A percentile compares a stretch with the other conserved stretches of the same genome.
Conservation (phyloP, 1,140 invertebrate species). For the Drosophila kohkoa region DNA sequence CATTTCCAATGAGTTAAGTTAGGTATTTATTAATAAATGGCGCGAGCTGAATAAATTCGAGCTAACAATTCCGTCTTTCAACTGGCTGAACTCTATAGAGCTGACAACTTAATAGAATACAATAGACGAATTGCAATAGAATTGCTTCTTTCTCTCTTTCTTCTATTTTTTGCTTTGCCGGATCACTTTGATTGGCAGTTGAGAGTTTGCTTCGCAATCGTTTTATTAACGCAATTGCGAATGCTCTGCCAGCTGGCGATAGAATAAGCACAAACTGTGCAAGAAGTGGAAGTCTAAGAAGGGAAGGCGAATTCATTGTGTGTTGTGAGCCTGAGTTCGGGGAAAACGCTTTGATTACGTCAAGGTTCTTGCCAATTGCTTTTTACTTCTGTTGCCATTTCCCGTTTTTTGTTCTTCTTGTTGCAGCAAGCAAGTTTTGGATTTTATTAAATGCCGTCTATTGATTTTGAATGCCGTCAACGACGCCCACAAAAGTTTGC, state of each 20-base stretch:
- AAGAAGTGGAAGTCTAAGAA: not conserved
- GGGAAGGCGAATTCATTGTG: slow-evolving; percentile 33
- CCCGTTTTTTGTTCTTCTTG: slow-evolving; percentile 29
- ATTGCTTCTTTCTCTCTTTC: slow-evolving; percentile 11
- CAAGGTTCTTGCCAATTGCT: slow-evolving; percentile 58
- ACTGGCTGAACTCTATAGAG: not conserved
- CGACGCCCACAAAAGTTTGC: slow-evolving; percentile 59
- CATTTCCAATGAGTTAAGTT: slow-evolving; percentile 1
- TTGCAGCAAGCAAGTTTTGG: slow-evolving; percentile 48
- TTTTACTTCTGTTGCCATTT: slow-evolving; percentile 25
- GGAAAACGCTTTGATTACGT: slow-evolving; percentile 60
- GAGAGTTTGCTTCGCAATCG: slow-evolving; percentile 24
- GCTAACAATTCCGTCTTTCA: slow-evolving; percentile 3
- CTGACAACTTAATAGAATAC: slow-evolving; percentile 24
- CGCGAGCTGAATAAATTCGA: not conserved
- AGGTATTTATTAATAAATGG: slow-evolving; percentile 16
- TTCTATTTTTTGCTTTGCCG: slow-evolving; percentile 1
- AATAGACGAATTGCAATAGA: slow-evolving; percentile 35
- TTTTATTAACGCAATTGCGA: slow-evolving; percentile 71
- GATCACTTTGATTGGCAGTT: slow-evolving; percentile 56
- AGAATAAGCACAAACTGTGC: slow-evolving; percentile 10
- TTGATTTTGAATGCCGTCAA: slow-evolving; percentile 64
- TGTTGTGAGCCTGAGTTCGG: slow-evolving; percentile 17
- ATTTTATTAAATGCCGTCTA: slow-evolving; percentile 77
- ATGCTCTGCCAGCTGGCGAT: slow-evolving; percentile 28